Evolutionary conservation across 1,140 invertebrate genomes (phyloP).

Genomic region (Brachionus koreanus): DNA sequence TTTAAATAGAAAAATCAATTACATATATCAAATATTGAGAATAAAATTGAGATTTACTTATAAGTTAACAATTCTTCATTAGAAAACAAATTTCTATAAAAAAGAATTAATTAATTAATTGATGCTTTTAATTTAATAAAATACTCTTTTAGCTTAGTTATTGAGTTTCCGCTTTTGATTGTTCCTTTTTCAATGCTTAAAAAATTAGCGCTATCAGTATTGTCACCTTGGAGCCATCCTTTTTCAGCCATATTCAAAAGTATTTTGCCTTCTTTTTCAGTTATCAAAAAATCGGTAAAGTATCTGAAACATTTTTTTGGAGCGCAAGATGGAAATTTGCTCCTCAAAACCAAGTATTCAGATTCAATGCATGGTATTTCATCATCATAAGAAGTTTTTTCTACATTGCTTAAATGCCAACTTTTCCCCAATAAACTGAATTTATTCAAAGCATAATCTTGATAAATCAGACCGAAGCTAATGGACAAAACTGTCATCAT

Average conservation of each 20-base stretch:
- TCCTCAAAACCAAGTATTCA: neutral
- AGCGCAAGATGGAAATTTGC: neutral
- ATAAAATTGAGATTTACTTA: neutral
- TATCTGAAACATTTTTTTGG: constrained; percentile 12
- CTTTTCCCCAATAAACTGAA: neutral
- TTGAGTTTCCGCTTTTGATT: neutral
- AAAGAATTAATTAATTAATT: neutral
- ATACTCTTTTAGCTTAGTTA: neutral
- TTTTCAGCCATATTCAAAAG: neutral
- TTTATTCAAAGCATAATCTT: neutral
- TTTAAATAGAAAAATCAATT: neutral
- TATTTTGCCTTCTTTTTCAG: neutral
- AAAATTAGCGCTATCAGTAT: neutral
- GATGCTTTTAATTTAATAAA: neutral
- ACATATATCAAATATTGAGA: neutral
- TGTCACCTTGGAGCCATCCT: neutral
- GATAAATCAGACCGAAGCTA: neutral
- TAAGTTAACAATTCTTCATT: constrained; percentile 17
- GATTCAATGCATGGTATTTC: neutral
- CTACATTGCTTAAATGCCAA: constrained; percentile 35
- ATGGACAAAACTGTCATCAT: neutral
- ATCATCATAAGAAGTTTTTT: constrained; percentile 20
- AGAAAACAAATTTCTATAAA: neutral
- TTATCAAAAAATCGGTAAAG: constrained; percentile 22
- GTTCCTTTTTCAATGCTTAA: neutral